phyloP scores from a whole-genome alignment of 1,140 invertebrate species.

The Caerostris darwini region DNA sequence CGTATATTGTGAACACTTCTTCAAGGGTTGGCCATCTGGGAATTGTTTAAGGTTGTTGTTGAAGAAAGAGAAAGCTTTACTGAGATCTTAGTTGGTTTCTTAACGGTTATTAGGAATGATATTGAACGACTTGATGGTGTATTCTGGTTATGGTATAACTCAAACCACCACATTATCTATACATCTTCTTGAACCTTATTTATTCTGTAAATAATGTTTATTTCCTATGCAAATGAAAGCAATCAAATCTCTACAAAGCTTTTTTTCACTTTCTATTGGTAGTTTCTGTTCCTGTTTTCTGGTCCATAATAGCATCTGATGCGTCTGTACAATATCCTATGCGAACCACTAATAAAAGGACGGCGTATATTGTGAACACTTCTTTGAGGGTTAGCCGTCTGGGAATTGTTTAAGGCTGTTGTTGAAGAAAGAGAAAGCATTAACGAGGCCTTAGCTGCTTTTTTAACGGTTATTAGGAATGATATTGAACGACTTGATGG shows the following conservation, averaged over 20 bases:
- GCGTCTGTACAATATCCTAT: slow-evolving; percentile 60
- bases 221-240: too few species aligned
- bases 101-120: neutral
- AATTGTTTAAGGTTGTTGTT: slow-evolving; percentile 21
- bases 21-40: neutral
- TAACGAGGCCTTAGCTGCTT: too few species aligned
- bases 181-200: too few species aligned
- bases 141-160: neutral
- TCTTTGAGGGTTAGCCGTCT: neutral
- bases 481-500: neutral
- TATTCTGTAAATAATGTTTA: too few species aligned
- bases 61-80: neutral
- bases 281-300: slow-evolving; percentile 51
- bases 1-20: neutral
- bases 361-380: neutral
- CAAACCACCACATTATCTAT: too few species aligned
- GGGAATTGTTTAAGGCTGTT: slow-evolving; percentile 39
- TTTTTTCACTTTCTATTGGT: slow-evolving; percentile 5
- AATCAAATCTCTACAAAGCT: too few species aligned
- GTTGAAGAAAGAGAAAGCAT: neutral
- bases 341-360: neutral
- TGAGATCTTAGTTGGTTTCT: neutral
- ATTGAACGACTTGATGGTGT: neutral
- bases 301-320: slow-evolving; percentile 60
- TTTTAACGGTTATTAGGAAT: neutral